These are phyloP conservation scores for Leptatherina wallacei DNA, from an alignment of 2,797 vertebrate species.

Conservation along the genomic window DNA sequence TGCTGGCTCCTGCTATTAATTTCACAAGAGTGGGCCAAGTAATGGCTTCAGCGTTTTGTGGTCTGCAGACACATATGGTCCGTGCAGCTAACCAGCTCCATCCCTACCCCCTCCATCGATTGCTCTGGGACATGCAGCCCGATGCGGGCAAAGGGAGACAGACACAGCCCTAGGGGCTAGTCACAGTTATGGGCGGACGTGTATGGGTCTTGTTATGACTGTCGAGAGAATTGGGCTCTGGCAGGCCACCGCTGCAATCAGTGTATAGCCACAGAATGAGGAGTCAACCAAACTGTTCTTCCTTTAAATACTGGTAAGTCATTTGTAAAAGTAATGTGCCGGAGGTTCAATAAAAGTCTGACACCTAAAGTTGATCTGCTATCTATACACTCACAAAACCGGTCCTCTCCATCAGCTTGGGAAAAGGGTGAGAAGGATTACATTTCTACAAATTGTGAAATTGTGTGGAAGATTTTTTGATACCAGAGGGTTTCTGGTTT, in stretches of 20 bases:
- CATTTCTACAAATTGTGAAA: neutral
- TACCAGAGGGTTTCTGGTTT: neutral
- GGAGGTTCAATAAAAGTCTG: slow-evolving; percentile 8
- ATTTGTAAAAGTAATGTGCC: slow-evolving; percentile 9
- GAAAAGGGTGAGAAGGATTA: neutral
- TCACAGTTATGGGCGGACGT: slow-evolving; percentile 50
- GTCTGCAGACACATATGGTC: slow-evolving; percentile 81
- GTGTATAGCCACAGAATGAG: slow-evolving; percentile 17
- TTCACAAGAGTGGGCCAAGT: slow-evolving; percentile 73
- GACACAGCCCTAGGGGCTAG: slow-evolving; percentile 57
- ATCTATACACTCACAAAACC: neutral
- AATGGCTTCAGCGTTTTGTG: slow-evolving; percentile 81
- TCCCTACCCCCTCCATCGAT: slow-evolving; percentile 18
- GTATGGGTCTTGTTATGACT: slow-evolving; percentile 62
- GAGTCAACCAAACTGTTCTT: slow-evolving; percentile 30
- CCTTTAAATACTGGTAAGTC: slow-evolving; percentile 7
- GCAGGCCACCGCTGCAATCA: slow-evolving; percentile 42
- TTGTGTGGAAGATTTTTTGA: too few species aligned
- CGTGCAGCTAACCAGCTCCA: slow-evolving; percentile 60
- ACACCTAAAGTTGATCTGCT: slow-evolving; percentile 3
- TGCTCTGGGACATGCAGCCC: slow-evolving; percentile 44
- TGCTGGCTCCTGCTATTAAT: slow-evolving; percentile 82
- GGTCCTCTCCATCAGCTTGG: neutral
- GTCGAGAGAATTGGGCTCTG: slow-evolving; percentile 54
- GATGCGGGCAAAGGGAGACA: slow-evolving; percentile 59